Evolutionary conservation across 2,797 vertebrate genomes (phyloP).

Genomic region (Poecilia gillii): DNA sequence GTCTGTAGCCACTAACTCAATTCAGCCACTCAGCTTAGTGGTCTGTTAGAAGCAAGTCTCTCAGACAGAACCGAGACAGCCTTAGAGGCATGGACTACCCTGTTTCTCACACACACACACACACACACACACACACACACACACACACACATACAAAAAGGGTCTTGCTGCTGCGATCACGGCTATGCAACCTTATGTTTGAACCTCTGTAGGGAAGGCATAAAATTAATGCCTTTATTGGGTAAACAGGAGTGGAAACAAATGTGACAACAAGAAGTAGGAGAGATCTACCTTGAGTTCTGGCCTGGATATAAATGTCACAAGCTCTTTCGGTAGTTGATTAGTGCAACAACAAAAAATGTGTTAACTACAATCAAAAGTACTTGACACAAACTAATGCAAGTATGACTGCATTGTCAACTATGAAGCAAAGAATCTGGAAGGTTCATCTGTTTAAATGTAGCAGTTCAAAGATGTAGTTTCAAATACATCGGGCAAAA

Average conservation of each 20-base stretch:
- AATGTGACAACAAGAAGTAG: slow-evolving; percentile 17
- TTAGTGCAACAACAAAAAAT: neutral
- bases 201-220: slow-evolving; percentile 35
- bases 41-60: slow-evolving; percentile 60
- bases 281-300: slow-evolving; percentile 41
- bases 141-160: slow-evolving; percentile 31
- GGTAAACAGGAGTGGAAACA: slow-evolving; percentile 27
- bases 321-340: slow-evolving; percentile 50
- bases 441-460: neutral
- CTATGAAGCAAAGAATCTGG: neutral
- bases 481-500: neutral
- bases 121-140: slow-evolving; percentile 31
- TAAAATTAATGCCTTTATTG: neutral
- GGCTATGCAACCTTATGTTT: slow-evolving; percentile 45
- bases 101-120: slow-evolving; percentile 30
- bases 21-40: slow-evolving; percentile 75
- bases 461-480: neutral
- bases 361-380: neutral
- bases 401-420: neutral
- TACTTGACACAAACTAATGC: neutral
- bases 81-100: slow-evolving; percentile 60
- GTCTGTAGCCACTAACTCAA: slow-evolving; percentile 83
- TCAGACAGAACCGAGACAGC: slow-evolving; percentile 74
- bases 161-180: slow-evolving; percentile 43
- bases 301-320: slow-evolving; percentile 59